Percentiles rank a stretch among this genome's conserved stretches.
phyloP scores from a whole-genome alignment of 64 coral and sea anemone species.

The Dendrophyllia cribrosa region DNA sequence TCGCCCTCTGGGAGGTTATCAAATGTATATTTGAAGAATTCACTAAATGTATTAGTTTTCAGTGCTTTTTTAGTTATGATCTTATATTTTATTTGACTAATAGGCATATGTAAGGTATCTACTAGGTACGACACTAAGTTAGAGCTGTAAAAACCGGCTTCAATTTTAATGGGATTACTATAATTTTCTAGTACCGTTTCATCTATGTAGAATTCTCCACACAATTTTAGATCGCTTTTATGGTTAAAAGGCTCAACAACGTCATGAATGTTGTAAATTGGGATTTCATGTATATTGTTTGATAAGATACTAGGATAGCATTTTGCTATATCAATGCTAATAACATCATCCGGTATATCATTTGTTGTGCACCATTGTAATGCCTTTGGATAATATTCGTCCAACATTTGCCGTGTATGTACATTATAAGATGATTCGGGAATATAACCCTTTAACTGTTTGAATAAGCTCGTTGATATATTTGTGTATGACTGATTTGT shows the following conservation, averaged over 20 bases:
- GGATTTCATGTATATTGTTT: neutral
- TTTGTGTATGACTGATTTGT: conserved; percentile 22
- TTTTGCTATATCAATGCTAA: neutral
- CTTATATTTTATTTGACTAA: conserved; percentile 4
- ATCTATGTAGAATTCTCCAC: neutral
- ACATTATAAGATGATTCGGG: conserved; percentile 41
- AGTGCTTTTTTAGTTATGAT: neutral
- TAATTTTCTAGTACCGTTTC: neutral
- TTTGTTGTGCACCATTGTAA: neutral
- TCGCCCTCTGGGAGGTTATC: neutral
- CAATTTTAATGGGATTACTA: neutral
- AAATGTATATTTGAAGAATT: conserved; percentile 24
- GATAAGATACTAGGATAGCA: neutral
- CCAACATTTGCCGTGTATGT: neutral
- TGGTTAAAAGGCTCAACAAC: neutral
- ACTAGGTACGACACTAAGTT: too few relatives aligned
- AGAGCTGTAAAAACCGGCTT: neutral
- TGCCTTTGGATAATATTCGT: neutral
- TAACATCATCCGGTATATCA: neutral
- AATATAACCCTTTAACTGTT: conserved; percentile 42
- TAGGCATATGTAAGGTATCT: neutral
- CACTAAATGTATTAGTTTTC: conserved; percentile 14
- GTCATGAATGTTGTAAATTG: neutral
- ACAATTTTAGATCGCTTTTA: neutral
- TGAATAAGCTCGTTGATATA: conserved; percentile 23